These are phyloP conservation scores for Gasteruption jaculator DNA, from an alignment of 2,888 invertebrate genomes.

Conservation along the genomic window DNA sequence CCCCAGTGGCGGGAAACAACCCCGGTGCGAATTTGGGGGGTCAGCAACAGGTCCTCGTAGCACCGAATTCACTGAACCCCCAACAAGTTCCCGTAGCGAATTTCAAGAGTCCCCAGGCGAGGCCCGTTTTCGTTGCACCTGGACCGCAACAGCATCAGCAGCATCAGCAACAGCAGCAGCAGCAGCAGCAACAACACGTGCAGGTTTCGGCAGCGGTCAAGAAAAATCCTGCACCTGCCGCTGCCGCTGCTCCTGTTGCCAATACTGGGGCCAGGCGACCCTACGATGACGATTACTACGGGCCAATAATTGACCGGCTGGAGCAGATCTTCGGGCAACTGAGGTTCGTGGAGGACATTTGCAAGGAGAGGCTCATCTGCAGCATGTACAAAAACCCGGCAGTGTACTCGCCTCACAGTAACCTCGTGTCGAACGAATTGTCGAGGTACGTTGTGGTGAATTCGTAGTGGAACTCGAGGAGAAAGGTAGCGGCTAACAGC, in stretches of 20 bases:
- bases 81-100: slow-evolving; percentile 15
- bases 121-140: no score
- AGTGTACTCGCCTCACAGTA: slow-evolving; percentile 80
- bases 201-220: slow-evolving; percentile 13
- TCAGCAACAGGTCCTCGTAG: slow-evolving; percentile 8
- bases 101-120: slow-evolving; percentile 22
- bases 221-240: slow-evolving; percentile 14
- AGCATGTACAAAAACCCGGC: slow-evolving; percentile 80
- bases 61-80: slow-evolving; percentile 14
- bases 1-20: slow-evolving; percentile 4
- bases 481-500: slow-evolving; percentile 45
- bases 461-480: slow-evolving; percentile 36
- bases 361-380: slow-evolving; percentile 76
- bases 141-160: slow-evolving; percentile 17
- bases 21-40: no score
- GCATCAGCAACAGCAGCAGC: slow-evolving; percentile 7
- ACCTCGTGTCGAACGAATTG: slow-evolving; percentile 79
- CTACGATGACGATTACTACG: slow-evolving; percentile 62
- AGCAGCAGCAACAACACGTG: slow-evolving; percentile 21
- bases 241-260: slow-evolving; percentile 53
- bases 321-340: slow-evolving; percentile 70
- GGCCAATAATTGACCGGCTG: slow-evolving; percentile 72
- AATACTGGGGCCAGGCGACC: slow-evolving; percentile 52
- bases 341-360: slow-evolving; percentile 67
- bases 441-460: slow-evolving; percentile 65